phyloP scores from a whole-genome alignment of 2,888 invertebrate species.

The Xanthia togata region DNA sequence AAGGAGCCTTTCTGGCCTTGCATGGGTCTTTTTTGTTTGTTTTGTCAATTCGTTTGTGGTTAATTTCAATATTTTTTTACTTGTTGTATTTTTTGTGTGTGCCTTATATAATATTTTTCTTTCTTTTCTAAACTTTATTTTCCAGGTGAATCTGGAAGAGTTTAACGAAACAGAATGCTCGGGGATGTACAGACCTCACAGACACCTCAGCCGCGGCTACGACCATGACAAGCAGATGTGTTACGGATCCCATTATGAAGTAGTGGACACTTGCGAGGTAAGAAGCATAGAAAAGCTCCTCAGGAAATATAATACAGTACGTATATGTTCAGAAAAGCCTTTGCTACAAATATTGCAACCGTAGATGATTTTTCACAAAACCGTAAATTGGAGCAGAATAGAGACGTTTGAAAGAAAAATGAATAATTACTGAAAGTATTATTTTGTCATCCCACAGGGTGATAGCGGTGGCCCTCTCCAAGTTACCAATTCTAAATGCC shows the following conservation, averaged over 20 bases:
- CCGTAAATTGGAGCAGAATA: neutral
- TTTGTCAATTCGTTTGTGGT: too few relatives aligned
- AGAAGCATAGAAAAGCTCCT: neutral
- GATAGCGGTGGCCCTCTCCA: slow-evolving; percentile 69
- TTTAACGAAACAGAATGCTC: slow-evolving; percentile 38
- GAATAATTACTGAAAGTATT: neutral
- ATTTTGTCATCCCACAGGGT: slow-evolving; percentile 38
- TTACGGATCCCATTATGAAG: slow-evolving; percentile 28
- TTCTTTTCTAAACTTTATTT: neutral
- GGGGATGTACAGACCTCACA: slow-evolving; percentile 24
- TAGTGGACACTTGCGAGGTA: slow-evolving; percentile 58
- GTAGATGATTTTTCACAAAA: neutral
- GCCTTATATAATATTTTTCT: neutral
- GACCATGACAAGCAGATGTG: slow-evolving; percentile 53
- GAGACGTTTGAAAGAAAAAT: neutral
- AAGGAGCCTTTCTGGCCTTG: too few relatives aligned
- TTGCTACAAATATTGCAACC: neutral
- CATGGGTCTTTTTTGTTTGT: too few relatives aligned
- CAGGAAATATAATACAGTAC: too few relatives aligned
- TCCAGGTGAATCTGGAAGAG: slow-evolving; percentile 31
- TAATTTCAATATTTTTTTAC: too few relatives aligned
- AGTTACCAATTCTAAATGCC: slow-evolving; percentile 75
- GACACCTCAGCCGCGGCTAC: slow-evolving; percentile 49
- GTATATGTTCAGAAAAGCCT: neutral
- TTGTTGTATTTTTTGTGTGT: neutral